Conservation (phyloP, 2,888 invertebrate genomes). For the Cephonodes hylas region DNA sequence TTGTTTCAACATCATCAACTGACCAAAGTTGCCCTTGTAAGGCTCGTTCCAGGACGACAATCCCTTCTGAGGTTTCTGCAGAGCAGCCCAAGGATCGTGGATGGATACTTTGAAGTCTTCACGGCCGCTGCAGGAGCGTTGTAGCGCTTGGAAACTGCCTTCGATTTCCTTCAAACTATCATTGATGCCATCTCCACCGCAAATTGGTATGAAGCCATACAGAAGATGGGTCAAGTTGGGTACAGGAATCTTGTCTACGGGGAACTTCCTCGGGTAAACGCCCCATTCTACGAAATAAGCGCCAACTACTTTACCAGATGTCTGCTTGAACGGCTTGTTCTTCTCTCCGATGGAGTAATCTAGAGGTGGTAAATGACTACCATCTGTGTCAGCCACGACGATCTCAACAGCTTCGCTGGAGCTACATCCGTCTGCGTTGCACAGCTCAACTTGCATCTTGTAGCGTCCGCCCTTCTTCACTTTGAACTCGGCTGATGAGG, state of each 20-base stretch:
- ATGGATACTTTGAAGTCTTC: constrained; percentile 76
- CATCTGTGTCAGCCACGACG: constrained; percentile 72
- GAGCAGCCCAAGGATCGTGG: constrained; percentile 75
- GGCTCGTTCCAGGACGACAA: constrained; percentile 75
- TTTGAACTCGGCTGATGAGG: constrained; percentile 67
- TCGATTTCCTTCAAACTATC: constrained; percentile 78
- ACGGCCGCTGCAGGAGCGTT: constrained; percentile 72
- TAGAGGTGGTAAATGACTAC: constrained; percentile 72
- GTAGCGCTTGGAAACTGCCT: constrained; percentile 74
- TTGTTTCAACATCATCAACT: constrained; percentile 73
- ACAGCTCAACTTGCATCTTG: constrained; percentile 68
- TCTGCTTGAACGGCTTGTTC: constrained; percentile 74
- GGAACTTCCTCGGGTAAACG: constrained; percentile 73
- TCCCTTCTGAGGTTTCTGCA: constrained; percentile 75
- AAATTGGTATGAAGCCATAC: constrained; percentile 75
- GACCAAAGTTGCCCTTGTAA: constrained; percentile 76
- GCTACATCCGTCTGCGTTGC: constrained; percentile 70
- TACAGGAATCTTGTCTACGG: constrained; percentile 67
- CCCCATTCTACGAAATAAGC: constrained; percentile 78
- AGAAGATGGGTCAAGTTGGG: constrained; percentile 72
- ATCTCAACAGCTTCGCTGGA: constrained; percentile 67
- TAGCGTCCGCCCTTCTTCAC: constrained; percentile 73
- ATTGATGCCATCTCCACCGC: constrained; percentile 75
- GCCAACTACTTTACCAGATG: constrained; percentile 72
- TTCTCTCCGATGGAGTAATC: constrained; percentile 64